Evolutionary conservation across 2,797 vertebrate species (phyloP), one percentile per base, ranked within the genome.

Genomic region (Mallotus villosus): DNA sequence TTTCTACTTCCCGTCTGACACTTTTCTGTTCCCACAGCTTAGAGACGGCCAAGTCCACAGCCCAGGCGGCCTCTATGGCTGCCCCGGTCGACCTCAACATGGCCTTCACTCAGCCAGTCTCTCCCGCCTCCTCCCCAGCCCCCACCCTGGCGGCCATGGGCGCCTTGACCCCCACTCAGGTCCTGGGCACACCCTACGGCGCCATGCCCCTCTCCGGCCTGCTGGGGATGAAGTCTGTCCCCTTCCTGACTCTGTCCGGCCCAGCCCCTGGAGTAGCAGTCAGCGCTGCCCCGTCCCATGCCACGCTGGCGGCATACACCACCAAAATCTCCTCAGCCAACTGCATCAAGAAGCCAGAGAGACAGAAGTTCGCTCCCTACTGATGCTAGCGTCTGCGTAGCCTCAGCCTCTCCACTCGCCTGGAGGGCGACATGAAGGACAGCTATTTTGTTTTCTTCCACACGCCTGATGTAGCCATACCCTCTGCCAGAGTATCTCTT

Each of bases 1-100:
- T 14, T 41, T 41, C 9, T 14, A 41, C 11, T 41, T 41, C 37
- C 12, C 37, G 12, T 41, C 37, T 12, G 37, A 41, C 37, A 12
- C 57, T 12, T 75, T 53, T 62, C 63, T 71, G 41, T 68, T 70
- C 63, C 69, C 75, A 72, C 87, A 97, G 96, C 92, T 94, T 97
- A 95, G 96, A 97, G 92, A 96, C 95, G 27, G 96, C 96, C 91
- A 97, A 97, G 93, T 97, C 95, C 92, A 97, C 96, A 74, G 95
- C 96, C 85, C 95, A 95, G 92, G 94, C 86, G 74, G 92, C 94
- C 2, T 92, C 90, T 1, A 91, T 94, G 93, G 90, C 93, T 64
- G 83, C 93, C 80, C 93, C 95, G 14, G 78, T 95, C 86, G 95
- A 97, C 92, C 95, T 97, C 81, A 88, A 94, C 86, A 82, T 96